Base-by-base conservation (phyloP, 2,113 vertebrate genomes). In the Rhynchopsitta pachyrhyncha region DNA sequence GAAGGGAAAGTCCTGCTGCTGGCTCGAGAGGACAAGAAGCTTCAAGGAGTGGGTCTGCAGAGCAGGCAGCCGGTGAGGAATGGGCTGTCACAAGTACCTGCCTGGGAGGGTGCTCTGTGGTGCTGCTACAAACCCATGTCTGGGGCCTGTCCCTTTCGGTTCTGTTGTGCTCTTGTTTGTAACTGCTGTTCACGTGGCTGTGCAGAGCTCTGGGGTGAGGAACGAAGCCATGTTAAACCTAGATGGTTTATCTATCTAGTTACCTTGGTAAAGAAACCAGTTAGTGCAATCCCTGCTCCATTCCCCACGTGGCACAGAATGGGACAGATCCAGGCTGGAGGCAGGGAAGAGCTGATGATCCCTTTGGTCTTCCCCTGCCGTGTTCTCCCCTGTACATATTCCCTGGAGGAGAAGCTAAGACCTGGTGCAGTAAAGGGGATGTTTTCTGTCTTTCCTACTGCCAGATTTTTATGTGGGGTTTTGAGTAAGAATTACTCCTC, bases 11-110 rank as follows among this genome's bases (percentile, higher is more conserved):
- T 98, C 83, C 88, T 98, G 86, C 96, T 98, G 35, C 82, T 98
- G 96, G 98, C 98, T 42, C 97, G 95, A 52, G 98, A 98, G 82
- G 98, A 98, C 94, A 98, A 97, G 93, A 98, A 98, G 55, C 97
- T 98, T 41, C 97, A 98, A 88, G 98, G 97, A 50, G 87, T 98
- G 73, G 98, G 98, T 93, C 93, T 98, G 68, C 98, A 98, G 76
- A 98, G 98, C 96, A 98, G 98, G 82, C 97, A 98, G 79, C 97
- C 94, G 93, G 98, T 98, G 97, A 98, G 98, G 92, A 57, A 59
- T 41, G 59, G 52, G 11, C 5, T 49, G 13, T 33, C 62, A 8
- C 31, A 74, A 52, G 8, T n/a, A 20, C 33, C 10, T 50, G 6
- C 24, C 10, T 18, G 49, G 25, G 62, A 14, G 14, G 8, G 27